These are phyloP conservation scores for Molossus alvarezi DNA, from an alignment of 2,797 vertebrate genomes.

Conservation along the genomic window DNA sequence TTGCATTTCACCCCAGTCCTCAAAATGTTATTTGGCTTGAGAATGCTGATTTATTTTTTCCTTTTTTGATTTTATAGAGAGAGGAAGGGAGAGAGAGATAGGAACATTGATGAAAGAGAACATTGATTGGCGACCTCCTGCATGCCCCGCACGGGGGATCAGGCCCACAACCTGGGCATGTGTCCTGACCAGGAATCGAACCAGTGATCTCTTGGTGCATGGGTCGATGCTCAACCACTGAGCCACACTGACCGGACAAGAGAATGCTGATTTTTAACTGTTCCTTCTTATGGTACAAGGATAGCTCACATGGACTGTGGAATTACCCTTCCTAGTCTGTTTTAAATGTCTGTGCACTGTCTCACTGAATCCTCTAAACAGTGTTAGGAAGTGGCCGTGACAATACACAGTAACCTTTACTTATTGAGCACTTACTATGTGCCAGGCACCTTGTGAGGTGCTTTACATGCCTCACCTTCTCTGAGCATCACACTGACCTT, in stretches of 20 bases:
- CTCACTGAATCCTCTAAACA: neutral
- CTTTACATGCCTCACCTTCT: neutral
- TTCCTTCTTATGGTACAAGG: neutral
- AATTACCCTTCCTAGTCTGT: neutral
- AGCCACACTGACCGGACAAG: neutral
- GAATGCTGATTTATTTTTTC: neutral
- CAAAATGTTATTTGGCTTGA: neutral
- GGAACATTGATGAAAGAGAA: neutral
- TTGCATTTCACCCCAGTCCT: neutral
- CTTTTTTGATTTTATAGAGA: neutral
- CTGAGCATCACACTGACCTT: neutral
- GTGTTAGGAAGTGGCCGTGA: neutral
- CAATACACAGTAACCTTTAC: neutral
- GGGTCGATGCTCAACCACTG: neutral
- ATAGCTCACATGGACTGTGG: neutral
- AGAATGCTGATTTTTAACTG: neutral
- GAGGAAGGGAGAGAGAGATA: neutral
- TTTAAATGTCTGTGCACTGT: neutral
- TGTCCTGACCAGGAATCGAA: too few relatives aligned
- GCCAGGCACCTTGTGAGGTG: neutral
- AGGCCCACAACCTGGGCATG: neutral
- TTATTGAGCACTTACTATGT: neutral
- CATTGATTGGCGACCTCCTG: neutral
- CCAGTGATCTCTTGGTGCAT: too few relatives aligned
- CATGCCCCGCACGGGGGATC: neutral